Conservation (phyloP, 2,888 invertebrate species). For the Drosophila basisetae region DNA sequence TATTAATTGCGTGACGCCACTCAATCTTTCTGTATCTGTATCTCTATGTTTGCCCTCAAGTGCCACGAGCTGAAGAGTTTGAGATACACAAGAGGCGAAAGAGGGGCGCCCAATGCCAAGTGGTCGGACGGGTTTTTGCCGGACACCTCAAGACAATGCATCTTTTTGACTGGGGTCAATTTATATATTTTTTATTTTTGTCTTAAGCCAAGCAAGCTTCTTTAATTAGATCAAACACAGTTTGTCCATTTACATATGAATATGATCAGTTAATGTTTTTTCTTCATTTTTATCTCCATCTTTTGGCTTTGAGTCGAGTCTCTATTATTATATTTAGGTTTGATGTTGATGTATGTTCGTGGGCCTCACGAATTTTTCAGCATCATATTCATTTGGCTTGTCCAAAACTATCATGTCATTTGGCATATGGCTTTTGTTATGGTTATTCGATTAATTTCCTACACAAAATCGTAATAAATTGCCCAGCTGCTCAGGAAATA, state of each 20-base stretch:
- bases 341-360: conserved; percentile 73
- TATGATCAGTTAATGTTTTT: conserved; percentile 35
- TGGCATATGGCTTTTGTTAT: conserved; percentile 47
- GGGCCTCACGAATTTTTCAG: conserved; percentile 55
- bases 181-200: neutral
- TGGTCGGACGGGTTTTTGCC: conserved; percentile 64
- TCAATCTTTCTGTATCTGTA: conserved; percentile 7
- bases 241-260: conserved; percentile 64
- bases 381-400: conserved; percentile 6
- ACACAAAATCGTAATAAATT: conserved; percentile 25
- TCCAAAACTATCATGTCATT: conserved; percentile 12
- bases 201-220: conserved; percentile 39
- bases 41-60: conserved; percentile 39
- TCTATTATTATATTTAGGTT: conserved; percentile 7
- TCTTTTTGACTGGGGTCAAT: conserved; percentile 48
- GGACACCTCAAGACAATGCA: conserved; percentile 46
- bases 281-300: conserved; percentile 5
- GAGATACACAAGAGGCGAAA: conserved; percentile 10
- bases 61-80: conserved; percentile 45
- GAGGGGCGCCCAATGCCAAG: conserved; percentile 70
- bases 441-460: conserved; percentile 38
- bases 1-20: conserved; percentile 73
- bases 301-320: conserved; percentile 2
- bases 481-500: conserved; percentile 27
- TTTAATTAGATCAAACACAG: conserved; percentile 73